Evolutionary conservation across 2,113 vertebrate genomes (phyloP), one percentile per base, ranked within the genome.

Genomic region (Strix aluco): DNA sequence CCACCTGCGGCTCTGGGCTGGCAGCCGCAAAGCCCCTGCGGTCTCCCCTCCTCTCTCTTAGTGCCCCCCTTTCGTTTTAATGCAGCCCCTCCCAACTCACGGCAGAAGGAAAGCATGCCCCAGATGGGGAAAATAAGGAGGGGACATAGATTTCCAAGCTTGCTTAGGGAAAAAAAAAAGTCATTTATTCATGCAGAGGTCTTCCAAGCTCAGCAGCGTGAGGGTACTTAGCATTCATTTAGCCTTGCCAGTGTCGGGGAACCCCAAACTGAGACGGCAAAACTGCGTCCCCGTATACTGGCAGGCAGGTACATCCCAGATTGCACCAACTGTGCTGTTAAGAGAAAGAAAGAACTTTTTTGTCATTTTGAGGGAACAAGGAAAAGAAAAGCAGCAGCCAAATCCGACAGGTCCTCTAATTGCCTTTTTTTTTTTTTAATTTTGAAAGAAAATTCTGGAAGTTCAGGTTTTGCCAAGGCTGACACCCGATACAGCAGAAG

Each of bases 361-460:
- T 83, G 18, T 44, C 13, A 18, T 93, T 81, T 62, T 32, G 61
- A 69, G n/a, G 20, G 38, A 94, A 83, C 32, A 66, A 86, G 38
- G 22, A 47, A 88, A 63, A 69, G 62, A 86, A 85, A 92, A 92
- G 62, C 66, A 86, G 82, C 71, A 77, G 86, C 44, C 72, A 78
- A 91, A 95, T 44, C 25, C 1, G 18, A 61, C 30, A 70, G 71
- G 66, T 65, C 83, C 26, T 78, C 29, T 66, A 83, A 81, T 40
- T 81, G 46, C 34, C 1, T 34, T 9, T 32, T 38, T 20, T 18
- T 49, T 32, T 71, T 32, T 29, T 49, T 57, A 30, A 22, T 80
- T 90, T 77, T 70, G 25, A 55, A 59, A 78, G 95, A 96, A 96
- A 47, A 84, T 94, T 96, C 95, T 96, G 65, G 83, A 92, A 95